Conservation (phyloP, 2,113 vertebrate species). For the Cacatua alba region DNA sequence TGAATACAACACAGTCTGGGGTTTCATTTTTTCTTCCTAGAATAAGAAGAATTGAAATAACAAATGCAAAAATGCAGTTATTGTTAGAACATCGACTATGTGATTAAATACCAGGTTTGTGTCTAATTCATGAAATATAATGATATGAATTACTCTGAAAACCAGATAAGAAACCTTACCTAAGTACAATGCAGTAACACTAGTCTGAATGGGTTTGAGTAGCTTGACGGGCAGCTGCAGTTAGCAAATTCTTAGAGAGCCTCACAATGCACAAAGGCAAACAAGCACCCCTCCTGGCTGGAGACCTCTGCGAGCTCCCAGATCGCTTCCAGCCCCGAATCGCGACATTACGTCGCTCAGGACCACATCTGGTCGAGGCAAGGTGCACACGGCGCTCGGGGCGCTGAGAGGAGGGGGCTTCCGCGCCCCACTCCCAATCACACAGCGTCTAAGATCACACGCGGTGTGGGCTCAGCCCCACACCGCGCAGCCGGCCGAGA, state of each 20-base stretch:
- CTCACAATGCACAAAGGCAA: neutral
- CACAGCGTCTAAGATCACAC: too few relatives aligned
- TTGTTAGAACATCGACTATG: neutral
- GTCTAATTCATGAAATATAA: neutral
- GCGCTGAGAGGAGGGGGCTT: neutral
- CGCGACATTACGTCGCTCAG: accelerated
- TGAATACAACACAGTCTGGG: neutral
- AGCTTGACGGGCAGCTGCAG: neutral
- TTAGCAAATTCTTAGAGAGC: neutral
- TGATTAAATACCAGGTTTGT: neutral
- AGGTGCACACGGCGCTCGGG: neutral
- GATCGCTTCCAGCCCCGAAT: neutral
- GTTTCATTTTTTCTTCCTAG: neutral
- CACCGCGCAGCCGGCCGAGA: neutral
- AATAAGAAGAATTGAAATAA: neutral
- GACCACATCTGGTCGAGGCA: neutral
- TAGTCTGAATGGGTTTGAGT: neutral
- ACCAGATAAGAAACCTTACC: neutral
- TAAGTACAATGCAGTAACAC: neutral
- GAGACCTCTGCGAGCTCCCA: neutral
- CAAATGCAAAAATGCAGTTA: neutral
- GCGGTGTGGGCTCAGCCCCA: neutral
- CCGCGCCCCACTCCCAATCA: neutral
- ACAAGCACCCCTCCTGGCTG: neutral
- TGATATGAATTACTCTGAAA: neutral